phyloP scores from a whole-genome alignment of 2,797 vertebrate genomes.

The Anisognathus igniventris region DNA sequence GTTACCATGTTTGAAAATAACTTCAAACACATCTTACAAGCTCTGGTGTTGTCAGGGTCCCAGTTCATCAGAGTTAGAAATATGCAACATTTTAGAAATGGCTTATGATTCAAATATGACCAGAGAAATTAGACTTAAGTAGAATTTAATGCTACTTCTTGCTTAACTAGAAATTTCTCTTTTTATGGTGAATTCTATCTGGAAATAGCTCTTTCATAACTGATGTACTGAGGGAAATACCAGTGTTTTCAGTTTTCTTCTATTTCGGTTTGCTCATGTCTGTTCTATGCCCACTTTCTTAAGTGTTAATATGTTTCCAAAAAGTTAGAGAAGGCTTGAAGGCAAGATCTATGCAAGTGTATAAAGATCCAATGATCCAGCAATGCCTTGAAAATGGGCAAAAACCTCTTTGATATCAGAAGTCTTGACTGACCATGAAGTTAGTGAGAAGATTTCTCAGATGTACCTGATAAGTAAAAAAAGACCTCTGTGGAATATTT shows the following conservation, averaged over 20 bases:
- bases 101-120: slow-evolving; percentile 1
- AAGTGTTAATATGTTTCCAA: not conserved
- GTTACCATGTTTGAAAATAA: slow-evolving; percentile 16
- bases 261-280: slow-evolving; percentile 26
- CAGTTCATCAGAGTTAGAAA: not conserved
- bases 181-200: not conserved
- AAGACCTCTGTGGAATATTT: not conserved
- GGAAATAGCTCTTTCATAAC: not conserved
- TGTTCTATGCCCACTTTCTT: not conserved
- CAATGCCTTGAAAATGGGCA: not conserved
- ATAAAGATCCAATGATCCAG: not conserved
- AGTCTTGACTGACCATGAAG: not conserved
- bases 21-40: not conserved
- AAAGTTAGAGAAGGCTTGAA: not conserved
- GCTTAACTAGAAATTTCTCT: not conserved
- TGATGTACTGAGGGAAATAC: not conserved
- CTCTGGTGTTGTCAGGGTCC: not conserved
- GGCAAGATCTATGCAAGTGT: not conserved
- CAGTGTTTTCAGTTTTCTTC: not conserved
- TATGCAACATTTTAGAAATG: not conserved
- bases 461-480: not conserved
- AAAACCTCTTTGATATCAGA: not conserved
- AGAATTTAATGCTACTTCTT: not conserved
- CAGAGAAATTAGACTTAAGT: not conserved
- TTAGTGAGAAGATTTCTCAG: not conserved